A percentile compares a stretch with the other conserved stretches of the same genome.
Conservation (phyloP, 2,888 invertebrate genomes). For the Reticulitermes lucifugus region DNA sequence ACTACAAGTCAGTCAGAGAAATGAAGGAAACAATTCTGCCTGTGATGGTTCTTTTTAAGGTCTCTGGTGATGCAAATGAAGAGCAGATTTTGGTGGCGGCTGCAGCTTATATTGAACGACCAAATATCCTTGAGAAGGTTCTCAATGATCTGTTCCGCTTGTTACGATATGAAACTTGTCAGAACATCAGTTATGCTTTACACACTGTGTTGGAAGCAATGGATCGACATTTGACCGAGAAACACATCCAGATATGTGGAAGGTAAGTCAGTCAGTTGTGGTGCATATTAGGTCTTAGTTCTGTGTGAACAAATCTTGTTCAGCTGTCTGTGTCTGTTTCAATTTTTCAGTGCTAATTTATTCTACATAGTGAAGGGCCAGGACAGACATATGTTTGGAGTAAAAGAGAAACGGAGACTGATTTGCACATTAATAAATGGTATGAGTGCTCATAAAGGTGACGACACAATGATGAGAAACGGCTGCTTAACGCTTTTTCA, state of each 20-base stretch:
- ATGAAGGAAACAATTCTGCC: neutral
- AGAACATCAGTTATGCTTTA: slow-evolving; percentile 79
- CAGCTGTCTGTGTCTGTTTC: slow-evolving; percentile 19
- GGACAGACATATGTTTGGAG: slow-evolving; percentile 78
- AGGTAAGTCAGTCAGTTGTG: slow-evolving; percentile 68
- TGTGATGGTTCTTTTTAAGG: slow-evolving; percentile 65
- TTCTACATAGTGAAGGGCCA: slow-evolving; percentile 95
- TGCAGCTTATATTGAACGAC: slow-evolving; percentile 84
- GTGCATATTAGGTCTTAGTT: too few species aligned
- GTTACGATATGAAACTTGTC: slow-evolving; percentile 85
- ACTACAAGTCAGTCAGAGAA: neutral
- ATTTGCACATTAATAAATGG: slow-evolving; percentile 87
- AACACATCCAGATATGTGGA: slow-evolving; percentile 93
- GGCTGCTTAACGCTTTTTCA: slow-evolving; percentile 95
- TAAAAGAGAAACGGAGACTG: slow-evolving; percentile 81
- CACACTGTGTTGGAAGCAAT: slow-evolving; percentile 89
- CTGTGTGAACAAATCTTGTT: too few species aligned
- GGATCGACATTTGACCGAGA: slow-evolving; percentile 86
- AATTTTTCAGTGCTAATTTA: slow-evolving; percentile 82
- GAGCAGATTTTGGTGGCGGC: slow-evolving; percentile 90
- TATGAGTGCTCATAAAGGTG: slow-evolving; percentile 86
- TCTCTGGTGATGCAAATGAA: slow-evolving; percentile 92
- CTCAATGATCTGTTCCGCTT: slow-evolving; percentile 92
- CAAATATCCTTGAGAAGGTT: slow-evolving; percentile 84
- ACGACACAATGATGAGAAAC: slow-evolving; percentile 96